These are phyloP conservation scores for Drosophila ficusphila DNA, from an alignment of 1,140 invertebrate species.

Conservation along the genomic window DNA sequence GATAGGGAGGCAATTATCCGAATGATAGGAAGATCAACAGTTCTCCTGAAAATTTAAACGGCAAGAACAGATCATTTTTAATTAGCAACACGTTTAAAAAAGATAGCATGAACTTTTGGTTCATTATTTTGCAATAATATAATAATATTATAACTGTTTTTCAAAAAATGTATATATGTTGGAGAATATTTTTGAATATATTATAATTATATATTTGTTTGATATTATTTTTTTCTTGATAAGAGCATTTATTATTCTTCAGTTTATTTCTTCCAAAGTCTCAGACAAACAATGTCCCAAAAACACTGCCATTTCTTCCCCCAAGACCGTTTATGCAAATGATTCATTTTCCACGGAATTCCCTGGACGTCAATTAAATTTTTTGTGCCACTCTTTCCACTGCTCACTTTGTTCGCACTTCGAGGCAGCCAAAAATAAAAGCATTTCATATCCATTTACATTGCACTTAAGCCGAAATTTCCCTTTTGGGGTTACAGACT, in stretches of 20 bases:
- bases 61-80: not conserved
- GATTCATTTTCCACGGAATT: conserved; percentile 76
- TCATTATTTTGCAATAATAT: too few species aligned
- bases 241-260: not conserved
- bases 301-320: conserved; percentile 19
- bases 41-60: conserved; percentile 3
- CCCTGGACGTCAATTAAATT: conserved; percentile 76
- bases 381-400: conserved; percentile 18
- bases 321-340: conserved; percentile 63
- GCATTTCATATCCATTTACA: conserved; percentile 31
- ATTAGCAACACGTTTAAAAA: too few species aligned
- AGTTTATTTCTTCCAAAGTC: not conserved
- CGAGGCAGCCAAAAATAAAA: conserved; percentile 3
- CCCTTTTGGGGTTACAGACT: conserved; percentile 2
- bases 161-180: too few species aligned
- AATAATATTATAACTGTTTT: too few species aligned
- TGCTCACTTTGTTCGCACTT: conserved; percentile 30
- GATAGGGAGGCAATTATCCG: conserved; percentile 10
- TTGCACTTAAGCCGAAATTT: conserved; percentile 33
- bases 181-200: not conserved
- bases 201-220: too few species aligned
- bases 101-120: too few species aligned
- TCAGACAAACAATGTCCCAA: not conserved
- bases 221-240: too few species aligned
- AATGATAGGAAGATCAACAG: conserved; percentile 31